Evolutionary conservation across 2,888 invertebrate species (phyloP), one percentile per base, ranked within the genome.

Genomic region (Drosophila macrothrix): DNA sequence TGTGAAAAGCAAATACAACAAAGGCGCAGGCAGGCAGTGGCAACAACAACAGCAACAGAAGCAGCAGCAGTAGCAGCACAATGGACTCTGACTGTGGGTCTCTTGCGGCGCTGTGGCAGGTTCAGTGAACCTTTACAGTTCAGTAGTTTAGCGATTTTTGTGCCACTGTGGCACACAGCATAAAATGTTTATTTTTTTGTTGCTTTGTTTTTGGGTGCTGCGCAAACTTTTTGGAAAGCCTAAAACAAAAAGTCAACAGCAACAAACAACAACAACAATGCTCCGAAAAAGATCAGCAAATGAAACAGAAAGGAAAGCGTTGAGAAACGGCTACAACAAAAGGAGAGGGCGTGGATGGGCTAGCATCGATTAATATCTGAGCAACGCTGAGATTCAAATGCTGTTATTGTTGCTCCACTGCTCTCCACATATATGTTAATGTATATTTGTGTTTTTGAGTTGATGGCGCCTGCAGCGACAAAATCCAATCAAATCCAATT

Each of bases 121-220:
- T 90, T 90, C 90, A 90, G 59, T 90, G 91, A 90, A 90, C 91
- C 82, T 82, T 90, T 84, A 84, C 91, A 91, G 90, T 89, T 87
- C 90, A 90, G 89, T 89, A 90, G 91, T 87, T 89, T 91, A 90
- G 85, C 83, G 81, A 89, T 89, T 89, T 88, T 88, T 88, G 64
- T 80, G 81, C 58, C 83, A 83, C 80, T 83, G 74, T 83, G 83
- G 77, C 83, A 83, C 56, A n/a, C 14, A 56, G 56, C 39, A 39
- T 14, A 46, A 33, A 25, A 33, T 35, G 16, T 25, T 35, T 9
- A 4, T 39, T 19, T 56, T 28, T 28, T 35, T 58, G 14, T 58
- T 31, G 43, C 29, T 22, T 16, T 58, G 31, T 2, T 31, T 31
- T 31, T 31, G 31, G 31, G 31, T 0, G 9, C 31, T 31, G 31